Conservation (phyloP, 2,113 vertebrate genomes). For the Oreamnos americanus region DNA sequence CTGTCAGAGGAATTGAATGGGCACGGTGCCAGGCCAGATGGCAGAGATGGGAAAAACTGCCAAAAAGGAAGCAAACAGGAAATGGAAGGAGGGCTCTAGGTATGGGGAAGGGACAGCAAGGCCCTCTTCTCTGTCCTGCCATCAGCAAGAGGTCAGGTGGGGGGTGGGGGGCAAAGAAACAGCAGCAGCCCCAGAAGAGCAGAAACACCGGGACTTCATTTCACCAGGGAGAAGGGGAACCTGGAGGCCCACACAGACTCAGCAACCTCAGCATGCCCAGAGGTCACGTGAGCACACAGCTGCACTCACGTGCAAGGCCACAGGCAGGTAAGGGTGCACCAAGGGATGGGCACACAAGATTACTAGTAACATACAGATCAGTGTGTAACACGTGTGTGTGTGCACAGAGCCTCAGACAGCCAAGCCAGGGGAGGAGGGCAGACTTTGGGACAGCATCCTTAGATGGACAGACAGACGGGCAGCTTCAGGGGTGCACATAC, state of each 20-base stretch:
- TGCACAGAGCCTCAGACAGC: background rate
- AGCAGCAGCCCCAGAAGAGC: background rate
- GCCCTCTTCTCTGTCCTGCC: background rate
- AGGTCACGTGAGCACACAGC: background rate
- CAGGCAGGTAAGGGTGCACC: too few relatives aligned
- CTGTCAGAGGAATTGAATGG: background rate
- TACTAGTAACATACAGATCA: background rate
- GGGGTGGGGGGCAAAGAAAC: background rate
- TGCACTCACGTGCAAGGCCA: background rate
- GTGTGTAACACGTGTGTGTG: too few relatives aligned
- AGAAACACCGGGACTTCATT: background rate
- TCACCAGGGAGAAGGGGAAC: background rate
- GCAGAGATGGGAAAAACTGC: constrained; percentile 43
- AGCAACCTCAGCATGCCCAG: background rate
- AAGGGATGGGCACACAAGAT: background rate
- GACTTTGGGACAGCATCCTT: background rate
- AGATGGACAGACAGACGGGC: background rate
- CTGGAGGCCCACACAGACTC: background rate
- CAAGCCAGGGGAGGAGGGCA: background rate
- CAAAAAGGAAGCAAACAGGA: constrained; percentile 47
- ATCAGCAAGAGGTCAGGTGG: background rate
- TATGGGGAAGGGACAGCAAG: background rate
- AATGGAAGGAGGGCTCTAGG: background rate
- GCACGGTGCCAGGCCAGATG: constrained; percentile 67
- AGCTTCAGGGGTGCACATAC: background rate